A percentile compares a stretch with the other conserved stretches of the same genome.
Conservation (phyloP, 2,888 invertebrate genomes). For the Drosophila koepferae region DNA sequence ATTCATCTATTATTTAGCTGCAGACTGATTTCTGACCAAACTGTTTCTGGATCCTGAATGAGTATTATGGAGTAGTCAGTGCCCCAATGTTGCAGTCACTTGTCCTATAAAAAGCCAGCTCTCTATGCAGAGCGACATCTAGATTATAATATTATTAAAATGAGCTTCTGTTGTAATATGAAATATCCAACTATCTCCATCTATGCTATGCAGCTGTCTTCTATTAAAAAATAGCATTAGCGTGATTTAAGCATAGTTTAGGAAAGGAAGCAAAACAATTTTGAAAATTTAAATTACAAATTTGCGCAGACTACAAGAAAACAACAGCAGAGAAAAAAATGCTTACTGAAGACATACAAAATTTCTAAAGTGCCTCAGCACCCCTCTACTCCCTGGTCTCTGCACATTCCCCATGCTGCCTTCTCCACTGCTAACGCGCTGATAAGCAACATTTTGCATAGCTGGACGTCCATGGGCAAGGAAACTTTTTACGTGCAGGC, state of each 20-base stretch:
- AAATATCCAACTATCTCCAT: no score
- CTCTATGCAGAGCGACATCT: background rate
- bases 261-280: background rate
- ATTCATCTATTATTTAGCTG: no score
- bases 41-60: no score
- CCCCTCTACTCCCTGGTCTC: no score
- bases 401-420: no score
- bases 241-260: constrained; percentile 1
- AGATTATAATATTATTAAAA: background rate
- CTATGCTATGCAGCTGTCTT: background rate
- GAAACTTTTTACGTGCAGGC: constrained; percentile 39
- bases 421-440: background rate
- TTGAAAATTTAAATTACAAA: constrained; percentile 1
- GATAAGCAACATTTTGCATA: constrained; percentile 53
- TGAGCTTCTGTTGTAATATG: background rate
- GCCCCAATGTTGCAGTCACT: no score
- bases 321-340: background rate
- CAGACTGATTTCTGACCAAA: no score
- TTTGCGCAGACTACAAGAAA: background rate
- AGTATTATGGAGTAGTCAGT: no score
- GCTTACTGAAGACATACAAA: background rate
- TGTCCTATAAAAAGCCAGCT: no score
- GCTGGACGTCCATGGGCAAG: constrained; percentile 19
- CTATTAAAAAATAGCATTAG: background rate
- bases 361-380: constrained; percentile 1